Base-by-base conservation (phyloP, 2,888 invertebrate species). In the Reticulitermes lucifugus region DNA sequence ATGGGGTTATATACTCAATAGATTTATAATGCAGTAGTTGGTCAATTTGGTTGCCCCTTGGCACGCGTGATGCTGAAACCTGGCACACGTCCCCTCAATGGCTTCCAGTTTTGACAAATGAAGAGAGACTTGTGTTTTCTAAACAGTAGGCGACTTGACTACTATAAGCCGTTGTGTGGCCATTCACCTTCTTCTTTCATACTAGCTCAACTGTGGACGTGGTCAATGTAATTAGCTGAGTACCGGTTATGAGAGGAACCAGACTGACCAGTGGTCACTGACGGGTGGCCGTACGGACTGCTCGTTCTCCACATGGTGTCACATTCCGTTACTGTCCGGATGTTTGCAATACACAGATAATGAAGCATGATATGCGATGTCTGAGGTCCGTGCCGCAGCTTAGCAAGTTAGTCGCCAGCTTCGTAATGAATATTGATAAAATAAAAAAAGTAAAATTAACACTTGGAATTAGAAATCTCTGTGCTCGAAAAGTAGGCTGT, bases 81-180 rank as follows among this genome's bases (percentile, higher is more conserved):
- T 22, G 43, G n/a, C 77, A 46, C 77, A n/a, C 46, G 77, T 77
- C 77, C 43, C 21, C 25, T 25, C 29, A 73, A 7, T 41, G 18
- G 35, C 73, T 77, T 77, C 77, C 46, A 77, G 77, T 77, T 77
- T 77, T 77, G 81, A 81, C 65, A 81, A 81, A 81, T 81, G 81
- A 81, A 25, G 18, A 18, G 46, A 65, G 65, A 29, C 79, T 79
- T 18, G 25, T 65, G 81, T 70, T 81, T 46, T 41, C 43, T 81
- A 81, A 81, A 81, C 65, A 81, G 77, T 46, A 77, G 77, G 35
- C 12, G 41, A 41, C 41, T 77, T 77, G 59, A 41, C 81, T 22
- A n/a, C 81, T 43, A 21, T 29, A 51, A 51, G 46, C 51, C 18
- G 73, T 29, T 43, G 22, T 51, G 9, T n/a, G 25, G 55, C 79